Base-by-base conservation (phyloP, 1,140 invertebrate species). In the Pachyrhynchus sulphureomaculatus region DNA sequence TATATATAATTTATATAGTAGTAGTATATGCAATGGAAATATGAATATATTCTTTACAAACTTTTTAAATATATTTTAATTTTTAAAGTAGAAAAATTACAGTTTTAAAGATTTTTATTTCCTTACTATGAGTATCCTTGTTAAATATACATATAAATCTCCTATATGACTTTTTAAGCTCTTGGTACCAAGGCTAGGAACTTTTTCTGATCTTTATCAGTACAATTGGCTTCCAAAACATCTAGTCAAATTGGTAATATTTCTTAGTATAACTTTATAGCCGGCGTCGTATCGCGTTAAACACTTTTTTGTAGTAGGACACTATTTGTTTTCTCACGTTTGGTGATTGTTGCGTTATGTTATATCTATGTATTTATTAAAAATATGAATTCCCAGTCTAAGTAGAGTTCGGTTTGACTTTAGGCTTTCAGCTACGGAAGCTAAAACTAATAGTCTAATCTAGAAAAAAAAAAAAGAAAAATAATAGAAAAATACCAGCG, bases 391-490 rank as follows among this genome's bases (percentile, higher is more conserved):
- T 94, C 91, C 45, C 73, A 74, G 2, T 66, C 12, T 1, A 76
- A 77, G 56, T 90, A 83, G 0, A 73, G 33, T 72, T 92, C 86
- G 12, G 91, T 90, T n/a, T 12, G 83, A 86, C 72, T 88, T 90
- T 39, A 85, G 84, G 10, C 85, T 89, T 68, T 92, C 90, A 54
- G 88, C 84, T 10, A 95, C 70, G 5, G 93, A 75, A 2, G 83
- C 82, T 55, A 93, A 79, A 0, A 84, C 82, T 64, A 81, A 66
- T 2, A 84, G 73, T 4, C 83, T 74, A 2, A 78, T 80, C 69
- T 75, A 24, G 52, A 67, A 63, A 15, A 18, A 58, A 33, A 42
- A n/a, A n/a, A n/a, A n/a, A n/a, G n/a, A n/a, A n/a, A n/a, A n/a
- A n/a, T n/a, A n/a, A n/a, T n/a, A n/a, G n/a, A n/a, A n/a, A n/a